These are phyloP conservation scores for Drosophila meridionalis DNA, from an alignment of 2,888 invertebrate genomes.

Conservation along the genomic window DNA sequence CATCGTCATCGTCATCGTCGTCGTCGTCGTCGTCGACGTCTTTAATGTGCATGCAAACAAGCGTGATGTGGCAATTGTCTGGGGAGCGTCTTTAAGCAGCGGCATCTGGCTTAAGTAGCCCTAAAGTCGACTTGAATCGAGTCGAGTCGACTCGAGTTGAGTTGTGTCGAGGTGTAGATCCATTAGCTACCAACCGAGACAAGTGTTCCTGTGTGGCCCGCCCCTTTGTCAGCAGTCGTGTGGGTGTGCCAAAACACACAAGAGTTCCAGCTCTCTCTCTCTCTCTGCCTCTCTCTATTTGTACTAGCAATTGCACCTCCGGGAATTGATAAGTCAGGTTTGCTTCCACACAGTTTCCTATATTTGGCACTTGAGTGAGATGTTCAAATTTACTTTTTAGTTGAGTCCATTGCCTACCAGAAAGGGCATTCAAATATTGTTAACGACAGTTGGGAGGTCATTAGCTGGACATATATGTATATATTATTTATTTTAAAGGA, in stretches of 20 bases:
- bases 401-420: neutral
- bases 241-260: conserved; percentile 43
- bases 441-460: neutral
- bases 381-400: conserved; percentile 55
- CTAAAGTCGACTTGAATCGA: conserved; percentile 24
- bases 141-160: conserved; percentile 51
- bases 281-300: conserved; percentile 27
- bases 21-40: conserved; percentile 48
- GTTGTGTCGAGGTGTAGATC: conserved; percentile 72
- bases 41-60: conserved; percentile 80
- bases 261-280: conserved; percentile 4
- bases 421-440: neutral
- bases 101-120: conserved; percentile 59
- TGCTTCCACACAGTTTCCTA: neutral
- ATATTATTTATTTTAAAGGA: neutral
- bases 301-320: conserved; percentile 39
- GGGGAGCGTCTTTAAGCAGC: conserved; percentile 40
- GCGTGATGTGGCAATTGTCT: conserved; percentile 80
- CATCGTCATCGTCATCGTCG: conserved; percentile 38
- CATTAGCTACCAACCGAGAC: conserved; percentile 69
- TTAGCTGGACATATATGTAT: neutral
- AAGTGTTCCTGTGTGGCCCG: conserved; percentile 51
- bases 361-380: conserved; percentile 53
- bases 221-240: conserved; percentile 28
- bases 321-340: conserved; percentile 51